These are phyloP conservation scores for Antigone vipio DNA, from an alignment of 2,113 vertebrate genomes.

Conservation along the genomic window DNA sequence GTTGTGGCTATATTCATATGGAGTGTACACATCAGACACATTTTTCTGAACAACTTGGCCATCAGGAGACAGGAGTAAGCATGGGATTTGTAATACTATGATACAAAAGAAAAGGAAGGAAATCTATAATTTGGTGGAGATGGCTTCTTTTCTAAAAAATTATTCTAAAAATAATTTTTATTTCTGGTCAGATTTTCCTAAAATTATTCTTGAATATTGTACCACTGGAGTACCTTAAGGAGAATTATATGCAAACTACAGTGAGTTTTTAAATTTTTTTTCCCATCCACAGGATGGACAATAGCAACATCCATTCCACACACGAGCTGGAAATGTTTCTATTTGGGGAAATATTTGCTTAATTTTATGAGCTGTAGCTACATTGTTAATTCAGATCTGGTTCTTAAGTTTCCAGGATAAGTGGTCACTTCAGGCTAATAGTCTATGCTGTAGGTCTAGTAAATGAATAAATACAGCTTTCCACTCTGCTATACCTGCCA, in stretches of 20 bases:
- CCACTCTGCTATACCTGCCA: not conserved
- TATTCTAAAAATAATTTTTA: not conserved
- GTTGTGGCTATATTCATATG: not conserved
- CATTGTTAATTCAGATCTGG: constrained; percentile 57
- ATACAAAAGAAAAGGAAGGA: not conserved
- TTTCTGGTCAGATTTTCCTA: not conserved
- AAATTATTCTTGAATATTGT: not conserved
- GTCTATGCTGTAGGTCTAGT: constrained; percentile 61
- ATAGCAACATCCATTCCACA: not conserved
- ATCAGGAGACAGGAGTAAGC: not conserved
- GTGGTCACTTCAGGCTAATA: constrained; percentile 40
- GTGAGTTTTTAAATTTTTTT: not conserved
- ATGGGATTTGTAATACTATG: not conserved
- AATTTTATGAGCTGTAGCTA: constrained; percentile 60
- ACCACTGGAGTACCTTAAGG: not conserved
- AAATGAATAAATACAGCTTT: constrained; percentile 38
- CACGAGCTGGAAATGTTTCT: constrained; percentile 7
- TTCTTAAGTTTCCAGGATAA: constrained; percentile 48
- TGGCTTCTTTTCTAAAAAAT: not conserved
- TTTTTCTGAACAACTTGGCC: not conserved
- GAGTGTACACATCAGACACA: not conserved
- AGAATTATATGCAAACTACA: not conserved
- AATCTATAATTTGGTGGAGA: not conserved
- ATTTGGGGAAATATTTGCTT: constrained; percentile 56
- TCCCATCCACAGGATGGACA: not conserved